These are phyloP conservation scores for Anadara kagoshimensis DNA, from an alignment of 1,140 invertebrate genomes.

Conservation along the genomic window DNA sequence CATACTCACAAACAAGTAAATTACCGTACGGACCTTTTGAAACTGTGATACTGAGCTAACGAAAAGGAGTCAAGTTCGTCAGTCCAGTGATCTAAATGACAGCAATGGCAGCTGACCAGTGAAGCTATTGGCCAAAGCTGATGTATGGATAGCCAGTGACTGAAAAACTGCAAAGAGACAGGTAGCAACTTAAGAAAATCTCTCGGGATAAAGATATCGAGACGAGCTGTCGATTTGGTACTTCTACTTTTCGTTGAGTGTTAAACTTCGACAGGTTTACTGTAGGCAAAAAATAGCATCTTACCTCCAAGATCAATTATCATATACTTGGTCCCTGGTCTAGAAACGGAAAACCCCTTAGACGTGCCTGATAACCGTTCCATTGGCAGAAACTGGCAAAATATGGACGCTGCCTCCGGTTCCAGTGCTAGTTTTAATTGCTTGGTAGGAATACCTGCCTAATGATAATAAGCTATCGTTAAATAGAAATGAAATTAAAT, in stretches of 20 bases:
- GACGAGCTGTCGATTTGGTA: background rate
- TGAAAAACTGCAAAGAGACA: background rate
- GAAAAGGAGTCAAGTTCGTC: no score
- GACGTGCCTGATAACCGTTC: slow-evolving; percentile 5
- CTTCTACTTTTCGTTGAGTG: background rate
- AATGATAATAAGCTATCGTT: no score
- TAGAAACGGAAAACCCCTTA: slow-evolving; percentile 16
- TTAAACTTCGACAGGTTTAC: background rate
- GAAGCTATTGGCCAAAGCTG: no score
- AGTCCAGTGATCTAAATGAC: no score
- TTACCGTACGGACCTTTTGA: no score
- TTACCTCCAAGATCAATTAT: slow-evolving; percentile 46
- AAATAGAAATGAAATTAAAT: no score
- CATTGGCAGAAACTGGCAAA: slow-evolving; percentile 35
- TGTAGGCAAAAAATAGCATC: background rate
- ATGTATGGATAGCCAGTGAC: no score
- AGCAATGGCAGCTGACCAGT: no score
- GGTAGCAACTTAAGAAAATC: background rate
- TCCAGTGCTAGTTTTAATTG: no score
- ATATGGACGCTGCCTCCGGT: slow-evolving; percentile 41
- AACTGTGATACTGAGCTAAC: no score
- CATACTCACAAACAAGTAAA: no score
- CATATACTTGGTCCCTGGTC: slow-evolving; percentile 30
- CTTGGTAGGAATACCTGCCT: no score
- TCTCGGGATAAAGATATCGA: background rate